Evolutionary conservation across 2,888 invertebrate species (phyloP).

Genomic region (Eupeodes luniger): DNA sequence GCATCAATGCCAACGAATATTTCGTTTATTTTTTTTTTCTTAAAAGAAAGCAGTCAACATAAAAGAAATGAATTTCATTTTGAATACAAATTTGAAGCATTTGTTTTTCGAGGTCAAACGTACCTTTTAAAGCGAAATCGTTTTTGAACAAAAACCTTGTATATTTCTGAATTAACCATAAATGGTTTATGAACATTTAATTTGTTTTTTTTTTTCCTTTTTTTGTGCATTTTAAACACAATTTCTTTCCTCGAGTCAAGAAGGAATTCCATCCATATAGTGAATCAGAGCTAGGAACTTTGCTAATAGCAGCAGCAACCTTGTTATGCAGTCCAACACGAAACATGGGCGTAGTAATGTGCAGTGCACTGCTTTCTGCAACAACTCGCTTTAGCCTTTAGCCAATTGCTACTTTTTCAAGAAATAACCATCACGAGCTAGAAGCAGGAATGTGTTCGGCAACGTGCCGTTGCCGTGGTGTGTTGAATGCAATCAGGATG

Average conservation of each 20-base stretch:
- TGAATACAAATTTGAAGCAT: too few relatives aligned
- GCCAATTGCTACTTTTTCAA: conserved; percentile 20
- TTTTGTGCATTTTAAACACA: not conserved
- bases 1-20: too few relatives aligned
- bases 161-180: conserved; percentile 1
- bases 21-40: too few relatives aligned
- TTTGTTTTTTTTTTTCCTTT: not conserved
- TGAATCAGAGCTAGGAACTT: not conserved
- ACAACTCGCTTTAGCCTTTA: not conserved
- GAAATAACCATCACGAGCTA: not conserved
- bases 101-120: not conserved
- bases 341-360: conserved; percentile 47
- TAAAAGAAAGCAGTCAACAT: too few relatives aligned
- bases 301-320: conserved; percentile 50
- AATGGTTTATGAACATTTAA: not conserved
- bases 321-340: conserved; percentile 49
- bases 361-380: conserved; percentile 10
- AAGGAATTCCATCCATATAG: not conserved
- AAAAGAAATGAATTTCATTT: too few relatives aligned
- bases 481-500: conserved; percentile 68
- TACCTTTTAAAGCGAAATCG: not conserved
- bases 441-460: conserved; percentile 50
- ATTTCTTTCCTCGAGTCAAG: not conserved
- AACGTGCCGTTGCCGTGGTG: not conserved
- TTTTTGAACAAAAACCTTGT: not conserved